These are phyloP conservation scores for Gonatopus flavifemur DNA, from an alignment of 1,140 invertebrate genomes.

Conservation along the genomic window DNA sequence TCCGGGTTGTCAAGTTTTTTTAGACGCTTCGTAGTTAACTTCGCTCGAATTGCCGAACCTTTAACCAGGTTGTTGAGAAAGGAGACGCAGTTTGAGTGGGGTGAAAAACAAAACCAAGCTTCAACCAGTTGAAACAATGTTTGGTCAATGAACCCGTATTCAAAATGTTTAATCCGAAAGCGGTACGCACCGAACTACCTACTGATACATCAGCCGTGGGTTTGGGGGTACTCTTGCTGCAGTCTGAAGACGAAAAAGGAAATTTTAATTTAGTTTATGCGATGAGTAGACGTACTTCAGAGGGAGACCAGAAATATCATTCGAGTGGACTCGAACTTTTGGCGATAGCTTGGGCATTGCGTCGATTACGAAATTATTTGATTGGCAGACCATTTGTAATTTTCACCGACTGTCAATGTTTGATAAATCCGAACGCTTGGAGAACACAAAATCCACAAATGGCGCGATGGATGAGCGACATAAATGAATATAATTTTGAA, in stretches of 20 bases:
- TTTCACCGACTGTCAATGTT: neutral
- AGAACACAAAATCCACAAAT: neutral
- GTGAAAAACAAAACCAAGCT: neutral
- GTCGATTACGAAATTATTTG: conserved; percentile 2
- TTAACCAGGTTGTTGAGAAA: neutral
- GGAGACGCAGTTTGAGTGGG: neutral
- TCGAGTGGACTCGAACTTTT: conserved; percentile 1
- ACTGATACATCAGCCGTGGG: neutral
- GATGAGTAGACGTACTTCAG: too few species aligned
- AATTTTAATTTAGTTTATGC: neutral
- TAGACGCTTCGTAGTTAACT: neutral
- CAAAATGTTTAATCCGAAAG: neutral
- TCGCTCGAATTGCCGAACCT: neutral
- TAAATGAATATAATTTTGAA: neutral
- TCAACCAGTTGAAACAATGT: neutral
- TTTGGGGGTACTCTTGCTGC: neutral
- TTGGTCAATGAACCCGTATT: neutral
- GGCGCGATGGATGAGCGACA: neutral
- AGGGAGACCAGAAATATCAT: too few species aligned
- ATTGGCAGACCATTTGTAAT: conserved; percentile 1
- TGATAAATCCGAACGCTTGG: neutral
- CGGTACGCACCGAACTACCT: neutral
- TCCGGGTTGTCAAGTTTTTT: conserved; percentile 17
- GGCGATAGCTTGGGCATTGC: conserved; percentile 3
- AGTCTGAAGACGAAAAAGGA: neutral